Evolutionary conservation across 2,113 vertebrate species (phyloP), one percentile per base, ranked within the genome.

Genomic region (Lepus timidus): DNA sequence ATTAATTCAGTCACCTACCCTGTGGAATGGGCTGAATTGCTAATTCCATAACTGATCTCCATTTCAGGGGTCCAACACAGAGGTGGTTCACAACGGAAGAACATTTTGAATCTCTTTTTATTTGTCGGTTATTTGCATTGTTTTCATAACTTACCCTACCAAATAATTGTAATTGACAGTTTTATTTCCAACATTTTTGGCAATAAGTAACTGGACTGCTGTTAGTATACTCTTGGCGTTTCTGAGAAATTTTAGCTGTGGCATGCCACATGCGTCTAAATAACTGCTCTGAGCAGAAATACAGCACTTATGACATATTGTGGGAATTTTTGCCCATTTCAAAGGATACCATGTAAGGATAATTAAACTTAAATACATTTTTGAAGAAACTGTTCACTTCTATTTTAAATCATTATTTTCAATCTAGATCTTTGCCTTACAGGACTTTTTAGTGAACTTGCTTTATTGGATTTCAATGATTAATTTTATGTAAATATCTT

Each of bases 291-390:
- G 64, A 96, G 82, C 29, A 49, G 44, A 94, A 93, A 80, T 49
- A 33, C 5, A 55, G 14, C n/a, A 25, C 78, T 87, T 83, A 70
- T 84, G 61, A 91, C 68, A 85, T 29, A 85, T 51, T 27, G 27
- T 13, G 9, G 36, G 16, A 90, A 74, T 79, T 93, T 94, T 93
- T 84, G 51, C 68, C 19, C 16, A 64, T 84, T 96, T 85, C 44
- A 88, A 88, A 81, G 91, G 62, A 74, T 67, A 89, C 19, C 22
- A 84, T 96, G 8, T 4, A 39, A 49, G 39, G 39, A 68, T 85
- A 85, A 88, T 96, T 95, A 90, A 88, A 85, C 79, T 74, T 84
- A 52, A 12, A 78, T 74, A 36, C 13, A 74, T 71, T 93, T 95
- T 52, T 96, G 12, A 81, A 74, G 27, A 92, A 79, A 36, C 4